A percentile compares a stretch with the other conserved stretches of the same genome.
These are phyloP conservation scores for Heptranchias perlo DNA, from an alignment of 2,113 vertebrate species.

Conservation along the genomic window DNA sequence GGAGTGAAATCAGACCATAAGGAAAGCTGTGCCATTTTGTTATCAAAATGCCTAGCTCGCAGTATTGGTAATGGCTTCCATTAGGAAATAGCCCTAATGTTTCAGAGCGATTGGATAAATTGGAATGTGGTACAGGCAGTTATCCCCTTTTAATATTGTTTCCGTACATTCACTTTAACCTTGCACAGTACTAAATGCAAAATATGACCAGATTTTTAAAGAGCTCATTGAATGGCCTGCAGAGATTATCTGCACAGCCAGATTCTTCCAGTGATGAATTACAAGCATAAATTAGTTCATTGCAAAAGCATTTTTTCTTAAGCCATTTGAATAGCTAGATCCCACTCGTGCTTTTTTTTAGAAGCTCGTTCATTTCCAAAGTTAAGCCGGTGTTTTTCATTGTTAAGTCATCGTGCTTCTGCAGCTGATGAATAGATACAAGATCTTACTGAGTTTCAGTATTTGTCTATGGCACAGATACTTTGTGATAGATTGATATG, in stretches of 20 bases:
- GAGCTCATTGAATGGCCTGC: neutral
- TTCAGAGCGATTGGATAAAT: neutral
- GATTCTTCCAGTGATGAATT: neutral
- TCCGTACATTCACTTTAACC: neutral
- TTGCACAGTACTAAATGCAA: neutral
- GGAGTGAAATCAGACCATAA: neutral
- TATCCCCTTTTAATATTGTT: neutral
- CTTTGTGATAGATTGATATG: constrained; percentile 17
- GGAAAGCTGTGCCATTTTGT: neutral
- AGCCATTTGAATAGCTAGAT: neutral
- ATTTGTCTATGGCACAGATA: neutral
- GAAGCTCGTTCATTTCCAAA: neutral
- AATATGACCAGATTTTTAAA: constrained; percentile 17
- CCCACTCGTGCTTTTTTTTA: neutral
- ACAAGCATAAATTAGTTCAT: neutral
- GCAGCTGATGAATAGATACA: neutral
- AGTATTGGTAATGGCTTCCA: neutral
- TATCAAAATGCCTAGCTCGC: neutral
- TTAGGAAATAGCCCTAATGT: neutral
- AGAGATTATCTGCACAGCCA: neutral
- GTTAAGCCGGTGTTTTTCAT: neutral
- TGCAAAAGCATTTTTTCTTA: neutral
- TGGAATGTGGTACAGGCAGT: neutral
- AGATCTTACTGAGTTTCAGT: neutral
- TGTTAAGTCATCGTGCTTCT: neutral